These are phyloP conservation scores for Cyclura pinguis DNA, from an alignment of 2,797 vertebrate genomes.

Conservation along the genomic window DNA sequence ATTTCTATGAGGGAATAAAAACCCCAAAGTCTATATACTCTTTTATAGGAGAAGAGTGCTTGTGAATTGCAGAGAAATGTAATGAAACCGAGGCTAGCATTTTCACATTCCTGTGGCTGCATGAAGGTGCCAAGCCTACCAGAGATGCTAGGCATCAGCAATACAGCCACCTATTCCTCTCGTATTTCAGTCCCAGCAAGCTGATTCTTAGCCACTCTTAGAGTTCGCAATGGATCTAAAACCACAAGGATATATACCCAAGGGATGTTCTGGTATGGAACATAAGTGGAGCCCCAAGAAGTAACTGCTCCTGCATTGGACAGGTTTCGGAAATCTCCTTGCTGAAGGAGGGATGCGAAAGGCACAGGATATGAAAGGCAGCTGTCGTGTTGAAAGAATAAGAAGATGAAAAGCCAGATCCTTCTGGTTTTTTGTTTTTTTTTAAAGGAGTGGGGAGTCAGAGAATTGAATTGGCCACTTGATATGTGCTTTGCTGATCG, in stretches of 20 bases:
- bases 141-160: neutral
- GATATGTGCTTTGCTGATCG: constrained; percentile 15
- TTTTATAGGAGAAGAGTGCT: no score
- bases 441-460: neutral
- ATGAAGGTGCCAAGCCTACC: no score
- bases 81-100: no score
- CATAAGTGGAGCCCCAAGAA: neutral
- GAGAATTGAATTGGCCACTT: constrained; percentile 38
- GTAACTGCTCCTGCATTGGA: neutral
- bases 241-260: neutral
- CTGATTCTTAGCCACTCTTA: neutral
- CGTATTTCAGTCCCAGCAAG: neutral
- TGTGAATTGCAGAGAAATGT: no score
- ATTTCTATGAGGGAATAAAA: no score
- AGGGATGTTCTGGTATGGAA: neutral
- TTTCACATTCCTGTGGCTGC: no score
- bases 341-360: neutral
- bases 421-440: constrained; percentile 55
- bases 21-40: no score
- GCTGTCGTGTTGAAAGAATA: constrained; percentile 30
- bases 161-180: neutral
- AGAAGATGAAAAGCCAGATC: constrained; percentile 35
- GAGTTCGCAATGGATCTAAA: neutral
- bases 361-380: neutral
- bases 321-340: neutral